phyloP scores from a whole-genome alignment of 2,113 vertebrate species.

The Sinosuthora webbiana region DNA sequence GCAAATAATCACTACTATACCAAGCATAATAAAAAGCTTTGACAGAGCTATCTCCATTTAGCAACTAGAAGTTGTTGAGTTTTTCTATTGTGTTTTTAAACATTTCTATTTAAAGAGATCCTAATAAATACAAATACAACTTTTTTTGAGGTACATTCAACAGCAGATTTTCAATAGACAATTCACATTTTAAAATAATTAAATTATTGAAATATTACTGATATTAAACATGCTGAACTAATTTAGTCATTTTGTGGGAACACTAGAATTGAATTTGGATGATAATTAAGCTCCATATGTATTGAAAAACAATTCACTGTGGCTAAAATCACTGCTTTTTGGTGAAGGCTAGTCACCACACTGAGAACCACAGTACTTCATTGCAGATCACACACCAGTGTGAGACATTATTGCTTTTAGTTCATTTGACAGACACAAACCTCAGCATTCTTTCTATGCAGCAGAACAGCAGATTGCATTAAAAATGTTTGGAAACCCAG shows the following conservation, averaged over 20 bases:
- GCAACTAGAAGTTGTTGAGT: neutral
- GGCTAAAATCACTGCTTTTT: neutral
- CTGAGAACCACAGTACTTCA: neutral
- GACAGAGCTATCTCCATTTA: neutral
- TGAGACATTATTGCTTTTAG: neutral
- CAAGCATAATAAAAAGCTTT: neutral
- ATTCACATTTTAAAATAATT: neutral
- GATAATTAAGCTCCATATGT: neutral
- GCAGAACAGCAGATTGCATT: neutral
- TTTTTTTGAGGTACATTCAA: neutral
- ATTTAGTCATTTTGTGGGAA: conserved; percentile 2
- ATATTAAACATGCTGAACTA: neutral
- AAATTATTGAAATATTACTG: conserved; percentile 27
- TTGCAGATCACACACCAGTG: neutral
- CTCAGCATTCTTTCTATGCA: neutral
- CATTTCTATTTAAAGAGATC: neutral
- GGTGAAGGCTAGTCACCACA: neutral
- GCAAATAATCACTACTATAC: neutral
- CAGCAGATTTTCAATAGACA: neutral
- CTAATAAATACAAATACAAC: neutral
- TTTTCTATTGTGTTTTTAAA: neutral
- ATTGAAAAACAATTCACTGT: neutral
- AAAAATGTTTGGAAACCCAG: neutral
- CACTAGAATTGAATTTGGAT: neutral
- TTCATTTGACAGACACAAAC: neutral